phyloP scores from a whole-genome alignment of 2,888 invertebrate species.

The Fragum sueziense region DNA sequence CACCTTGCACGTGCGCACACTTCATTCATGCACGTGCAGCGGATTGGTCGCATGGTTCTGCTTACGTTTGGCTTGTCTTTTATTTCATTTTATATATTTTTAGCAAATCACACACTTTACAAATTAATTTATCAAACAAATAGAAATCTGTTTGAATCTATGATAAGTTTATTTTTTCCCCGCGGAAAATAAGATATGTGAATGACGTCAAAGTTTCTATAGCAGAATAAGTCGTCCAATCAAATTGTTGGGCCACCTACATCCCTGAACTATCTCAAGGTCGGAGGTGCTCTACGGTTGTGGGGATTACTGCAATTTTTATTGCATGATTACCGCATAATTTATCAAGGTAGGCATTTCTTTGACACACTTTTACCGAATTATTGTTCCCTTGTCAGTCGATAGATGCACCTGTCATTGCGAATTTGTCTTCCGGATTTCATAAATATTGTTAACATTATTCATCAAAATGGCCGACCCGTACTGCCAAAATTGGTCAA shows the following conservation, averaged over 20 bases:
- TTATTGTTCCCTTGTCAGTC: neutral
- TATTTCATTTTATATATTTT: too few relatives aligned
- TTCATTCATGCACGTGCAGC: too few relatives aligned
- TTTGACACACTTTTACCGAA: neutral
- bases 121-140: too few relatives aligned
- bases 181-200: constrained; percentile 42
- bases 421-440: neutral
- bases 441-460: constrained; percentile 21
- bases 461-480: constrained; percentile 27
- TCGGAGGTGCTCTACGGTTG: constrained; percentile 37
- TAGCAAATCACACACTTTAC: too few relatives aligned
- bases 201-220: constrained; percentile 60
- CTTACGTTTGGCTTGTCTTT: too few relatives aligned
- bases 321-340: neutral
- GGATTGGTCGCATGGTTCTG: too few relatives aligned
- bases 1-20: too few relatives aligned
- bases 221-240: constrained; percentile 44
- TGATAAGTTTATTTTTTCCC: constrained; percentile 2
- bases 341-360: neutral
- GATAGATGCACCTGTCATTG: neutral
- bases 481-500: constrained; percentile 31
- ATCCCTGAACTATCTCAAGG: constrained; percentile 45
- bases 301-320: constrained; percentile 27
- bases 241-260: constrained; percentile 41
- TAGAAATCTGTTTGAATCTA: too few relatives aligned